Percentiles rank a stretch among this genome's conserved stretches.
Conservation (phyloP, 2,888 invertebrate species). For the Melanophora roralis region DNA sequence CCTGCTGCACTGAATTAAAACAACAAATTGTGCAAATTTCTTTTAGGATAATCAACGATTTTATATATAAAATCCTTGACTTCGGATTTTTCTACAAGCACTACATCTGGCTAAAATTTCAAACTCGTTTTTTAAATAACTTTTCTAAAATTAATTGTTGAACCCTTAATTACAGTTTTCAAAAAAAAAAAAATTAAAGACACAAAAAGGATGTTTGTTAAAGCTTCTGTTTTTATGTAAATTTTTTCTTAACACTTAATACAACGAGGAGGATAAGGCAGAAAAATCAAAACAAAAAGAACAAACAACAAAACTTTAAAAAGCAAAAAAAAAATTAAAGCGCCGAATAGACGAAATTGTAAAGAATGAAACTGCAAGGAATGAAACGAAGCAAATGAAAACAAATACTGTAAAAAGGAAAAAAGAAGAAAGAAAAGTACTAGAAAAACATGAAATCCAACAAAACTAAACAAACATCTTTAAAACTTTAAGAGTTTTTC, state of each 20-base stretch:
- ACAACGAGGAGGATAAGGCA: neutral
- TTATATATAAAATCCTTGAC: too few relatives aligned
- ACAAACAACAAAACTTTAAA: neutral
- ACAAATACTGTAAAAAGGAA: neutral
- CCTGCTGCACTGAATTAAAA: too few relatives aligned
- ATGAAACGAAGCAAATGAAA: constrained; percentile 29
- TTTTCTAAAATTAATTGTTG: constrained; percentile 43
- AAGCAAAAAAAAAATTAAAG: too few relatives aligned
- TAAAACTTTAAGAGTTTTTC: constrained; percentile 14
- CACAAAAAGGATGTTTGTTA: too few relatives aligned
- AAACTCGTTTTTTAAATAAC: too few relatives aligned
- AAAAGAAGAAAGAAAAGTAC: neutral
- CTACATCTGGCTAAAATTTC: too few relatives aligned
- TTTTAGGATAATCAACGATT: too few relatives aligned
- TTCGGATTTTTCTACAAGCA: too few relatives aligned
- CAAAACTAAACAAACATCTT: constrained; percentile 7
- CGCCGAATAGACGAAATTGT: too few relatives aligned
- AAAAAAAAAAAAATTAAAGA: too few relatives aligned
- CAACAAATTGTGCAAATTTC: too few relatives aligned
- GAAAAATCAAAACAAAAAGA: constrained; percentile 13
- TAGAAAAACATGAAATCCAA: neutral
- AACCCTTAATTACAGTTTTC: constrained; percentile 6
- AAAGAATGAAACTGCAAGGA: neutral
- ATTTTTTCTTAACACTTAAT: constrained; percentile 5
- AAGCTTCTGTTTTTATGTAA: neutral